Percentiles rank a stretch among this genome's conserved stretches.
Evolutionary conservation across 2,113 vertebrate species (phyloP).

Genomic region (Ia io): DNA sequence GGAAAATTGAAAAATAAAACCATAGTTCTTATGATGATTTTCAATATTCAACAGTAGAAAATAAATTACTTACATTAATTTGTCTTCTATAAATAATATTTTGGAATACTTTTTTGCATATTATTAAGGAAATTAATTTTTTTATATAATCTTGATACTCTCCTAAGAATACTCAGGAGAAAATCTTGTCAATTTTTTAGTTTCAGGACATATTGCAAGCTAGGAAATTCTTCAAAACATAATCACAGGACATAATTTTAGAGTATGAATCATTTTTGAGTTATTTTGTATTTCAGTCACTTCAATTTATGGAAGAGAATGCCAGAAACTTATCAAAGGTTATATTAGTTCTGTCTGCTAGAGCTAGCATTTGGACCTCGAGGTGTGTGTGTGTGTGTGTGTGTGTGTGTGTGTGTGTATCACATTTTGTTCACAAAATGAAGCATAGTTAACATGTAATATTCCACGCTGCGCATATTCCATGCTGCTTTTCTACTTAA

Average conservation of each 20-base stretch:
- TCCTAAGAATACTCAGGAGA: neutral
- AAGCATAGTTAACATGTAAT: neutral
- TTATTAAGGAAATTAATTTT: neutral
- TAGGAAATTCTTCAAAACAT: neutral
- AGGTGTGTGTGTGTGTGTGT: neutral
- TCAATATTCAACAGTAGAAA: neutral
- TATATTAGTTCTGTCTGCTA: neutral
- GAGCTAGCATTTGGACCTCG: neutral
- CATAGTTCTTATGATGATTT: neutral
- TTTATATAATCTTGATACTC: neutral
- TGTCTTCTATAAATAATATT: neutral
- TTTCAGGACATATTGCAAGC: neutral
- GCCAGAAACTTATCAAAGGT: neutral
- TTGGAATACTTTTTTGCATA: neutral
- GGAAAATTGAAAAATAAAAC: neutral
- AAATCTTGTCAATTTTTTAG: neutral
- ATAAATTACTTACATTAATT: neutral
- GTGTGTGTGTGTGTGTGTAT: neutral
- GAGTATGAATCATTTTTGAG: neutral
- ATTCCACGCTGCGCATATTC: neutral
- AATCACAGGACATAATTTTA: neutral
- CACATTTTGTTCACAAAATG: neutral
- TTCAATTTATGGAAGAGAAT: neutral
- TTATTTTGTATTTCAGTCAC: neutral
- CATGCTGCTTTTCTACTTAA: neutral